Conservation (phyloP, 2,888 invertebrate species). For the Callyntrura guangdongensis region DNA sequence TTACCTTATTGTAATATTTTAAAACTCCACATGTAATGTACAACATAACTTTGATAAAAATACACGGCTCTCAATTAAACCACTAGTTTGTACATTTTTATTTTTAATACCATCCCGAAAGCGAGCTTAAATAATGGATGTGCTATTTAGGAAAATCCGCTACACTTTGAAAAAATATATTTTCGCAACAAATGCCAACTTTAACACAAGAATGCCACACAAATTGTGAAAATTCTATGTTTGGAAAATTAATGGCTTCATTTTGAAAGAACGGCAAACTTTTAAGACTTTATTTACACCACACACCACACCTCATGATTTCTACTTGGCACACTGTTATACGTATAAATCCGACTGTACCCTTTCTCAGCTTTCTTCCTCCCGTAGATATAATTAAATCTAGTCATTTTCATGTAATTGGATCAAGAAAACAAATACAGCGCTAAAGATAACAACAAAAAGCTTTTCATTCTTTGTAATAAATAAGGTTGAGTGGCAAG, state of each 20-base stretch:
- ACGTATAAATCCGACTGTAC: background rate
- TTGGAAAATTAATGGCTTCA: background rate
- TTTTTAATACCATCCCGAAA: background rate
- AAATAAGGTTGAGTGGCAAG: constrained; percentile 61
- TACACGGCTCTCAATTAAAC: background rate
- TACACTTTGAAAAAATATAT: too few species aligned
- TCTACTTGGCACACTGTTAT: background rate
- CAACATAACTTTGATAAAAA: background rate
- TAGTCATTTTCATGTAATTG: constrained; percentile 71
- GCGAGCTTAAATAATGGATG: too few species aligned
- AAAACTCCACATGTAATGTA: background rate
- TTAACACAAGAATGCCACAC: background rate
- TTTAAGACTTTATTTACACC: background rate
- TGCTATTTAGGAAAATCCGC: too few species aligned
- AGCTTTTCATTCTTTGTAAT: constrained; percentile 75
- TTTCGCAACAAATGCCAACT: background rate
- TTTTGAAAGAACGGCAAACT: background rate
- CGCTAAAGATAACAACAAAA: constrained; percentile 73
- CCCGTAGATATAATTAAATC: constrained; percentile 67
- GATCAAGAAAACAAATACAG: constrained; percentile 70
- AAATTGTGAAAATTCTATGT: background rate
- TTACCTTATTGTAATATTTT: background rate
- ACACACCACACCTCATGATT: background rate
- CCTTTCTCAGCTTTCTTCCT: constrained; percentile 46
- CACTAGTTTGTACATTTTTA: background rate